Conservation (phyloP, 1,140 invertebrate genomes). For the Macrotrachela quadricornifera region DNA sequence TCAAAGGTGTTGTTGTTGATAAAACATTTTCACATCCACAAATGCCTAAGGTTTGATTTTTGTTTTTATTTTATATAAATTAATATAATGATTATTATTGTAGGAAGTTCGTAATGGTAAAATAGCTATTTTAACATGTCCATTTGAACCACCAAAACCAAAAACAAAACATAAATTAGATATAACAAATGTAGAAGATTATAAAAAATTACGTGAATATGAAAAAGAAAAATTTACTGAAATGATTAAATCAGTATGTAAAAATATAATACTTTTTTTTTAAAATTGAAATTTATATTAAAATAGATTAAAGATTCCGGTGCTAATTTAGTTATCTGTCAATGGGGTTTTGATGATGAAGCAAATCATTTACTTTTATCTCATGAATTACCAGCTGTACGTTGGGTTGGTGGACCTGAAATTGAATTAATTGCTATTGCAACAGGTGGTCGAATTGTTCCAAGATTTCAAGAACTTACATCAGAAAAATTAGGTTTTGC, state of each 20-base stretch:
- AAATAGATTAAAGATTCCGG: constrained; percentile 61
- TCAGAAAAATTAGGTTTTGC: constrained; percentile 75
- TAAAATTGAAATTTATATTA: background rate
- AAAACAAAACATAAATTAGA: constrained; percentile 99
- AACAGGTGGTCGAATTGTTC: constrained; percentile 90
- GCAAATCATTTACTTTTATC: constrained; percentile 89
- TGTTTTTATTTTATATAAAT: no score
- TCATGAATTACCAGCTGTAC: constrained; percentile 73
- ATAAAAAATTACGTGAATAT: constrained; percentile 69
- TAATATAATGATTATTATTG: no score
- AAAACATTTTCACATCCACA: constrained; percentile 98
- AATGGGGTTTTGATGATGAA: constrained; percentile 99
- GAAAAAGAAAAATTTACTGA: constrained; percentile 82
- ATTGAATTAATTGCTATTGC: constrained; percentile 93
- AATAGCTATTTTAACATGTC: constrained; percentile 88
- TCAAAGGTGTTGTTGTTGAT: constrained; percentile 87
- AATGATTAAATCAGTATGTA: constrained; percentile 62
- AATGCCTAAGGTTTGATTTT: constrained; percentile 57
- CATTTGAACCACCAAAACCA: constrained; percentile 98
- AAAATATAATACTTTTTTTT: background rate
- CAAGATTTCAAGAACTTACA: constrained; percentile 79
- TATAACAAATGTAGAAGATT: constrained; percentile 83
- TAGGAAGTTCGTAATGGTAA: constrained; percentile 54
- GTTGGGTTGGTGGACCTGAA: constrained; percentile 82
- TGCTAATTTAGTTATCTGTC: constrained; percentile 90